phyloP scores from a whole-genome alignment of 2,113 vertebrate genomes.

The Dipodomys stephensi region DNA sequence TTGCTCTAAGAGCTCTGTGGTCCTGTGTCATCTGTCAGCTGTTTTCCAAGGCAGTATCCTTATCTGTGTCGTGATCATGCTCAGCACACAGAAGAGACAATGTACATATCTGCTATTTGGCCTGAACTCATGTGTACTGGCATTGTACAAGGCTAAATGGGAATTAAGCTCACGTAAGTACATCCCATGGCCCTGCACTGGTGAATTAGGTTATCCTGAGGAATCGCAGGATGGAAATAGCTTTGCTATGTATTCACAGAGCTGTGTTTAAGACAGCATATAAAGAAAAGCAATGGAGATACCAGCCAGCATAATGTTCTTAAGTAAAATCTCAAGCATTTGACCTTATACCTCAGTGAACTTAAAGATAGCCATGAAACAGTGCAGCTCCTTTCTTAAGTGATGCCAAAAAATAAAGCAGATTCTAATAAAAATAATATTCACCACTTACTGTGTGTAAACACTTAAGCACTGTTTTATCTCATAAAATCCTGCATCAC shows the following conservation, averaged over 20 bases:
- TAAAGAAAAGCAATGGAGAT: not conserved
- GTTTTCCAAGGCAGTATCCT: too few relatives aligned
- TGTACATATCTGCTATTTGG: fast-evolving
- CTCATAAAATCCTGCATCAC: not conserved
- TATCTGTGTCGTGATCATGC: not conserved
- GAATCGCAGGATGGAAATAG: not conserved
- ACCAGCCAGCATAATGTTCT: not conserved
- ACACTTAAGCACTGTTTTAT: fast-evolving
- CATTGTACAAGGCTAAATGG: not conserved
- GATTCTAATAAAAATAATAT: not conserved
- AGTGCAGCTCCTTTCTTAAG: not conserved
- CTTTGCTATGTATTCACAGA: not conserved
- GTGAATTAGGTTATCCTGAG: fast-evolving
- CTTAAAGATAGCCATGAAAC: not conserved
- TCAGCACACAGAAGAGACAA: not conserved
- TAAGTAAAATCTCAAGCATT: not conserved
- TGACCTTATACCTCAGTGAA: not conserved
- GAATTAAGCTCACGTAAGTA: not conserved
- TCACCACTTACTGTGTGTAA: not conserved
- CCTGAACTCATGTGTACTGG: not conserved
- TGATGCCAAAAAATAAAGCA: not conserved
- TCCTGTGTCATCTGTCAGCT: too few relatives aligned
- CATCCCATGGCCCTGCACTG: not conserved
- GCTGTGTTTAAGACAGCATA: not conserved
- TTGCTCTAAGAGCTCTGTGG: not conserved